Conservation (phyloP, 1,140 invertebrate species). For the Euura saliciscinereae region DNA sequence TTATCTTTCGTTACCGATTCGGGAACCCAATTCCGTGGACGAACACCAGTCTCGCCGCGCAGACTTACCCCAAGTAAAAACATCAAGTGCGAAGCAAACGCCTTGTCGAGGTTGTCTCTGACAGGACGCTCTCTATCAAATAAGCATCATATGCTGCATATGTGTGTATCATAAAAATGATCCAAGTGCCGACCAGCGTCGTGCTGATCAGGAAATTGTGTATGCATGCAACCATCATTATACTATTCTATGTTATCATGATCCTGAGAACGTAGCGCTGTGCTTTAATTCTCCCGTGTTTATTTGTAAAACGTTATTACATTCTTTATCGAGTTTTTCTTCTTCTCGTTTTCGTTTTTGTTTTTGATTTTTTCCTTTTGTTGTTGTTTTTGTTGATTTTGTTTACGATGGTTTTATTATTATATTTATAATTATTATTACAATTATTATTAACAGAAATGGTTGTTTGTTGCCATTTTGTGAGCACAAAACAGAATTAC, state of each 20-base stretch:
- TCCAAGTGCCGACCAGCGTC: constrained; percentile 22
- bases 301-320: not conserved
- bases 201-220: constrained; percentile 23
- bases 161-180: constrained; percentile 36
- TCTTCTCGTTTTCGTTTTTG: not conserved
- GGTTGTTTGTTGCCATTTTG: not conserved
- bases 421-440: not conserved
- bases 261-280: not conserved
- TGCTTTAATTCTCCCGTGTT: not conserved
- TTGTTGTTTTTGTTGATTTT: not conserved
- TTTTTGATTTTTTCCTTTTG: not conserved
- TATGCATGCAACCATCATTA: constrained; percentile 42
- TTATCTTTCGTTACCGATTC: no score
- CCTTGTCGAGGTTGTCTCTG: constrained; percentile 46
- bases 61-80: no score
- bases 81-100: constrained; percentile 45
- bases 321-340: not conserved
- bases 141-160: constrained; percentile 36
- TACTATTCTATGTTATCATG: constrained; percentile 27
- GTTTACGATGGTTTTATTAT: not conserved
- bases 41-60: no score
- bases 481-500: constrained; percentile 2
- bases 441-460: not conserved
- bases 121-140: constrained; percentile 42
- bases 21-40: no score